Conservation (phyloP, 2,888 invertebrate species). For the Ceraclea dissimilis region DNA sequence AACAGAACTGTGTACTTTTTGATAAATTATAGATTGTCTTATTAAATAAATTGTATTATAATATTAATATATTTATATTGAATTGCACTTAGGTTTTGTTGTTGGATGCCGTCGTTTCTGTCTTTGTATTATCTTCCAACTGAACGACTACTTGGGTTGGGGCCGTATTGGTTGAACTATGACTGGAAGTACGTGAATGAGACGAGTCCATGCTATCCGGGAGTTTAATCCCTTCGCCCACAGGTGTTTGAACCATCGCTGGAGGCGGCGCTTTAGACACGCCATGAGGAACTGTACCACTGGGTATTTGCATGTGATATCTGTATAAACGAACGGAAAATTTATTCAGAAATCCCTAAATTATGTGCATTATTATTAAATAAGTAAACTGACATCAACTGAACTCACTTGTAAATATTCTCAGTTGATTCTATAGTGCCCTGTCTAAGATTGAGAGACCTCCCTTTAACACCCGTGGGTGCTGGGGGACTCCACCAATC, state of each 20-base stretch:
- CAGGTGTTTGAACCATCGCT: slow-evolving; percentile 61
- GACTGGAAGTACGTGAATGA: slow-evolving; percentile 60
- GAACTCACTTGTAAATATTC: slow-evolving; percentile 58
- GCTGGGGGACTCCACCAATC: slow-evolving; percentile 93
- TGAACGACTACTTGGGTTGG: slow-evolving; percentile 2
- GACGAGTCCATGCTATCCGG: slow-evolving; percentile 33
- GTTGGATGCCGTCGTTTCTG: background rate
- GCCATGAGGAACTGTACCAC: slow-evolving; percentile 48
- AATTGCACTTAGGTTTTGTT: slow-evolving; percentile 25
- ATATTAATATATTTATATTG: slow-evolving; percentile 5
- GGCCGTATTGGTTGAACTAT: slow-evolving; percentile 32
- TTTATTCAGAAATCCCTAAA: too few species aligned
- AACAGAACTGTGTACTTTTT: background rate
- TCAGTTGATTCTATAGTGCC: slow-evolving; percentile 78
- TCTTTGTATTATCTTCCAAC: background rate
- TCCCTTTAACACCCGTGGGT: slow-evolving; percentile 66
- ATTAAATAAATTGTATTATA: background rate
- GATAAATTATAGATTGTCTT: background rate
- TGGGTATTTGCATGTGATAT: slow-evolving; percentile 73
- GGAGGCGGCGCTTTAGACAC: slow-evolving; percentile 59
- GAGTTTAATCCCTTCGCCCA: slow-evolving; percentile 38
- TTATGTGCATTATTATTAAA: background rate
- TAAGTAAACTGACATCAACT: too few species aligned
- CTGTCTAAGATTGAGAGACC: slow-evolving; percentile 70
- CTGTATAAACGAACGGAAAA: slow-evolving; percentile 32